phyloP scores from a whole-genome alignment of 2,888 invertebrate species.

The Bursaphelenchus okinawaensis region DNA sequence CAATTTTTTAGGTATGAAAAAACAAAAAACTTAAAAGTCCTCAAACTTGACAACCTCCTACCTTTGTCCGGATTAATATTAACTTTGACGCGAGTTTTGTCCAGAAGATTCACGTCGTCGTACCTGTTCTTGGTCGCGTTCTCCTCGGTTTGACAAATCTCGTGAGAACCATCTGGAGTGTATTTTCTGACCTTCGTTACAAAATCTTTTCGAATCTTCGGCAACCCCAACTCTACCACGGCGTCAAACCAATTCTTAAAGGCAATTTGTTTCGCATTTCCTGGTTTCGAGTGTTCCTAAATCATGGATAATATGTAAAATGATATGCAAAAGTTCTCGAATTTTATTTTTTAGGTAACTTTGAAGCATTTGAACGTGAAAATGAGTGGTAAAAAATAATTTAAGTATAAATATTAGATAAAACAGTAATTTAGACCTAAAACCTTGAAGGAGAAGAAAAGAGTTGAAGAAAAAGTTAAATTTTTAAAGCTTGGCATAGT shows the following conservation, averaged over 20 bases:
- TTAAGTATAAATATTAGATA: too few species aligned
- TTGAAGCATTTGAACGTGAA: too few species aligned
- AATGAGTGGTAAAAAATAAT: too few species aligned
- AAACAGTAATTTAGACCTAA: too few species aligned
- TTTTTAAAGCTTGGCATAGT: too few species aligned
- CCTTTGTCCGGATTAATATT: constrained; percentile 11
- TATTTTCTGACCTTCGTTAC: constrained; percentile 2
- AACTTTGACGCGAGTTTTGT: constrained; percentile 24
- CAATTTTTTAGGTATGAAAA: background rate
- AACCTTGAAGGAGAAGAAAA: too few species aligned
- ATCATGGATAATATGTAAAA: too few species aligned
- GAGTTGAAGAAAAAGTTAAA: too few species aligned
- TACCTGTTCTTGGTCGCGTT: constrained; percentile 24
- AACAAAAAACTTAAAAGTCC: background rate
- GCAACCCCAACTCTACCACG: background rate
- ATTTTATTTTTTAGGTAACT: too few species aligned
- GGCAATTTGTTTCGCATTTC: constrained; percentile 12
- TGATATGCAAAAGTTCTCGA: too few species aligned
- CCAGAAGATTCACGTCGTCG: constrained; percentile 26
- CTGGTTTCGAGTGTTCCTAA: constrained; percentile 1
- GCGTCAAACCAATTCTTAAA: constrained; percentile 8
- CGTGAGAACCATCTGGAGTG: background rate
- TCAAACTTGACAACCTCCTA: constrained; percentile 7
- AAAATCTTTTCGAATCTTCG: constrained; percentile 21
- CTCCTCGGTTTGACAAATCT: constrained; percentile 16